Evolutionary conservation across 2,888 invertebrate species (phyloP).

Genomic region (Troglohyphantes excavatus): DNA sequence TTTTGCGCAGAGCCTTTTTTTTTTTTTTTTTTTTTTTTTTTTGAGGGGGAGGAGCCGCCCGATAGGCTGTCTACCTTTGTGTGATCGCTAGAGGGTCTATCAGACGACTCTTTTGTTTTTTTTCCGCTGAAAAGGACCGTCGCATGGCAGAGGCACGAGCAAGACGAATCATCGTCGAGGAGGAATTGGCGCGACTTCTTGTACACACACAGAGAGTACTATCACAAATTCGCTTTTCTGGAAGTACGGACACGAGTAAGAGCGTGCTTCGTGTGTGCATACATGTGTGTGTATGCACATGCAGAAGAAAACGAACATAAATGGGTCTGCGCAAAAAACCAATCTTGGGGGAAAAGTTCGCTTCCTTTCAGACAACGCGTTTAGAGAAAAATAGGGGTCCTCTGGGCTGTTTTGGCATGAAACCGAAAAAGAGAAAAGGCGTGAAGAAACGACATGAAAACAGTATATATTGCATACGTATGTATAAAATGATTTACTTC

Average conservation of each 20-base stretch:
- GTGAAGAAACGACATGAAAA: not conserved
- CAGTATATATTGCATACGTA: not conserved
- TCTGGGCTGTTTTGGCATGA: not conserved
- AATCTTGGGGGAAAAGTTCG: too few relatives aligned
- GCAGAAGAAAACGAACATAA: too few relatives aligned
- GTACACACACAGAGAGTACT: slow-evolving; percentile 13
- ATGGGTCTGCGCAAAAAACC: too few relatives aligned
- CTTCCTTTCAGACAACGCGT: too few relatives aligned
- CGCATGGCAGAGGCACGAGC: slow-evolving; percentile 21
- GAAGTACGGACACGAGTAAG: not conserved
- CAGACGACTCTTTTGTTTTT: slow-evolving; percentile 43
- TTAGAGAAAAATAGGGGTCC: too few relatives aligned
- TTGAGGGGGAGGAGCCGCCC: slow-evolving; percentile 11
- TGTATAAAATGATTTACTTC: not conserved
- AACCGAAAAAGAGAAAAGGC: not conserved
- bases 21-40: not conserved
- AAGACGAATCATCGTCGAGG: slow-evolving; percentile 16
- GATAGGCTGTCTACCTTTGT: slow-evolving; percentile 72
- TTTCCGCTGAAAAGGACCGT: not conserved
- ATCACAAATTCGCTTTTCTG: slow-evolving; percentile 56
- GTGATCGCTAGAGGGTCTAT: slow-evolving; percentile 71
- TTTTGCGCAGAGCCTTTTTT: not conserved
- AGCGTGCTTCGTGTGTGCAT: slow-evolving; percentile 34
- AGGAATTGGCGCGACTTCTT: not conserved
- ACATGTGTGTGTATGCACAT: not conserved